phyloP scores from a whole-genome alignment of 2,888 invertebrate genomes.

The Lymantria monacha region DNA sequence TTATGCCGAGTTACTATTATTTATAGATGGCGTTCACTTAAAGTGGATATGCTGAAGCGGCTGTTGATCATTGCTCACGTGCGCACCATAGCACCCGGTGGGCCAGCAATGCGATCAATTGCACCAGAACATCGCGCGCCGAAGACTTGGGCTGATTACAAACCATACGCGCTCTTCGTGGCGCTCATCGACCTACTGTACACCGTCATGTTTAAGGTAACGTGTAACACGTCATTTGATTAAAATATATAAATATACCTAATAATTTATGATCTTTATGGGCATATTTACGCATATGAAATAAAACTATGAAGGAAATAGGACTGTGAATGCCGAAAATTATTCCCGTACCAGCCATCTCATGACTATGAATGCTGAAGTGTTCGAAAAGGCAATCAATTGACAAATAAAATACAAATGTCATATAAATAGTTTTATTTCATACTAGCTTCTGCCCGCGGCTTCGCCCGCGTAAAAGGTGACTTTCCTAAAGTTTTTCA shows the following conservation, averaged over 20 bases:
- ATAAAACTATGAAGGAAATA: too few relatives aligned
- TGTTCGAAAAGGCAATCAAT: too few relatives aligned
- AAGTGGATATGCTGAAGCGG: constrained; percentile 88
- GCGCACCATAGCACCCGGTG: constrained; percentile 86
- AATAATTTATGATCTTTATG: neutral
- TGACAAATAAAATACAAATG: too few relatives aligned
- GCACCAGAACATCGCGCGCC: constrained; percentile 81
- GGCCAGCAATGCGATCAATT: constrained; percentile 79
- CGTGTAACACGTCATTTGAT: neutral
- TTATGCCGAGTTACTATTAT: neutral
- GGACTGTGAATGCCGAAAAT: too few relatives aligned
- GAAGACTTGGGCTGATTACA: constrained; percentile 89
- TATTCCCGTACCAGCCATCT: too few relatives aligned
- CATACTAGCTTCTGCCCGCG: too few relatives aligned
- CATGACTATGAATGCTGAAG: too few relatives aligned
- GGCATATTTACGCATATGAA: too few relatives aligned
- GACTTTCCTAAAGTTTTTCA: too few relatives aligned
- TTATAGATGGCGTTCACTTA: constrained; percentile 87
- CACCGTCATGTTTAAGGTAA: constrained; percentile 91
- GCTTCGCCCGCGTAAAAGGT: too few relatives aligned
- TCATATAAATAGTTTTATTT: too few relatives aligned
- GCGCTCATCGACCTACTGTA: constrained; percentile 93
- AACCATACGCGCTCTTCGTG: constrained; percentile 92
- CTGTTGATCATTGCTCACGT: constrained; percentile 90
- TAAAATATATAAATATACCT: neutral